Percentiles rank a stretch among this genome's conserved stretches.
Conservation (phyloP, 2,888 invertebrate genomes). For the Drepanosiphum platanoidis region DNA sequence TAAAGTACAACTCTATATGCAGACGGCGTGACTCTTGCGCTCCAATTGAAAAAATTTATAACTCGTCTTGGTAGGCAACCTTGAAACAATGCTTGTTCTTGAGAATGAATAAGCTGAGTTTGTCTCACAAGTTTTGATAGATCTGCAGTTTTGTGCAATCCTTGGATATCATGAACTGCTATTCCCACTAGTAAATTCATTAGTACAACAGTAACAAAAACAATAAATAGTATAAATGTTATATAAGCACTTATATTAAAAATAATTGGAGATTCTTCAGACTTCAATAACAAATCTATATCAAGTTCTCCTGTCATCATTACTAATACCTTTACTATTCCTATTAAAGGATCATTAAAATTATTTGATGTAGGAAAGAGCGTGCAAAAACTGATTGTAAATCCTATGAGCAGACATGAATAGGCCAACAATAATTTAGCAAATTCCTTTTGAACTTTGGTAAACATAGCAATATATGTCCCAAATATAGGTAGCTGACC, state of each 20-base stretch:
- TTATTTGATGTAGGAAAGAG: constrained; percentile 85
- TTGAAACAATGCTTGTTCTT: constrained; percentile 83
- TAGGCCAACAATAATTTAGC: constrained; percentile 87
- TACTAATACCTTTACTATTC: constrained; percentile 83
- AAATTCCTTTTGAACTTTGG: constrained; percentile 86
- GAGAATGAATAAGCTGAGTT: constrained; percentile 86
- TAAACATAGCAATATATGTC: constrained; percentile 91
- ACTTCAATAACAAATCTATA: constrained; percentile 78
- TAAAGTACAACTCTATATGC: constrained; percentile 84
- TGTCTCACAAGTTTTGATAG: constrained; percentile 84
- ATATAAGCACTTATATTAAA: constrained; percentile 84
- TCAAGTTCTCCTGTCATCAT: constrained; percentile 92
- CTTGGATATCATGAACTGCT: constrained; percentile 88
- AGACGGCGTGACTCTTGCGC: constrained; percentile 82
- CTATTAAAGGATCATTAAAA: constrained; percentile 85
- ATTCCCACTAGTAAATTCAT: constrained; percentile 89
- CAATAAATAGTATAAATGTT: constrained; percentile 80
- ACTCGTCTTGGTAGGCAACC: constrained; percentile 81
- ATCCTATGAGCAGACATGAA: constrained; percentile 84
- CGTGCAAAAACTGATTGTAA: constrained; percentile 88
- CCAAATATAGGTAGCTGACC: constrained; percentile 89
- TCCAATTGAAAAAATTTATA: constrained; percentile 79
- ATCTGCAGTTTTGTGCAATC: constrained; percentile 85
- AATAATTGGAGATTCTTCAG: constrained; percentile 78
- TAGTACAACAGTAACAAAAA: constrained; percentile 85